These are phyloP conservation scores for Sebastes taczanowskii DNA, from an alignment of 2,797 vertebrate species.

Conservation along the genomic window DNA sequence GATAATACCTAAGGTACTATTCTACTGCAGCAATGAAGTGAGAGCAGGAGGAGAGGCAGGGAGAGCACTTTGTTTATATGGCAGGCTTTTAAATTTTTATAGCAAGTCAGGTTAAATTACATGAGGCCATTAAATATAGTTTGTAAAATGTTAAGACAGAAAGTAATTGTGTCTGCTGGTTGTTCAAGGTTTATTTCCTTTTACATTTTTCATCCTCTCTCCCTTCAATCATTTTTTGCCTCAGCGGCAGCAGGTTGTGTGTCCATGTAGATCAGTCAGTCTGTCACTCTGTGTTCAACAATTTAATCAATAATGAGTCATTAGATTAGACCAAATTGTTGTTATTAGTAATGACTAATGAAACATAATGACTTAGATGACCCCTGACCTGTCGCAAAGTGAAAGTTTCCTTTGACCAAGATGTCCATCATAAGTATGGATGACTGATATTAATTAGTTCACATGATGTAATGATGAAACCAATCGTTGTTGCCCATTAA, in stretches of 20 bases:
- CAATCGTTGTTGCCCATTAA: not conserved
- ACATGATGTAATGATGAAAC: not conserved
- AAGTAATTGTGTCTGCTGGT: not conserved
- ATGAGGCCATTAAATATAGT: constrained; percentile 16
- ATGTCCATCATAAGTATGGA: not conserved
- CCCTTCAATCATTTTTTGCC: not conserved
- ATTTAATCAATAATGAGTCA: not conserved
- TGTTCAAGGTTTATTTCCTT: not conserved
- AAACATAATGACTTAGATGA: not conserved
- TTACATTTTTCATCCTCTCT: not conserved
- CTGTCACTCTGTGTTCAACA: not conserved
- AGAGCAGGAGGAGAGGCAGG: not conserved
- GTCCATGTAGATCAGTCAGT: not conserved
- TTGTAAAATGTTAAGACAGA: constrained; percentile 11
- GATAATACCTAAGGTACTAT: constrained; percentile 11
- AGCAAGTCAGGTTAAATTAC: not conserved
- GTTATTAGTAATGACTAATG: too few species aligned
- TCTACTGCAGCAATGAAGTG: constrained; percentile 29
- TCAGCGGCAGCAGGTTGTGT: not conserved
- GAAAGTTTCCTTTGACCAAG: too few species aligned
- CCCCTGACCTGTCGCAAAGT: not conserved
- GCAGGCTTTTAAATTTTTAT: constrained; percentile 25
- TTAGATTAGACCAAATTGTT: not conserved
- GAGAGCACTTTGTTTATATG: constrained; percentile 27
- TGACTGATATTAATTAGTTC: not conserved